Evolutionary conservation across 2,888 invertebrate genomes (phyloP), one percentile per base, ranked within the genome.

Genomic region (Scrobipalpa costella): DNA sequence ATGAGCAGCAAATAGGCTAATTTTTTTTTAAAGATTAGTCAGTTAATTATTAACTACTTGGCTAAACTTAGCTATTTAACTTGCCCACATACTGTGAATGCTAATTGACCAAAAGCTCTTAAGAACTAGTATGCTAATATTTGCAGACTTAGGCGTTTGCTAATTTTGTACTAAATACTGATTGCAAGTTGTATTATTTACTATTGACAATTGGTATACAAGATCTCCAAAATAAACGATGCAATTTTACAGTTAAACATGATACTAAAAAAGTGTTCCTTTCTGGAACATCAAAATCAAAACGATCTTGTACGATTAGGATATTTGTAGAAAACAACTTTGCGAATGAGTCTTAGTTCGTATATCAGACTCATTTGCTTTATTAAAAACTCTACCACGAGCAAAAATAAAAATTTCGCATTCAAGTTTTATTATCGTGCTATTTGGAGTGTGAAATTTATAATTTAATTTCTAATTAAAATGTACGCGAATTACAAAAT

Each of bases 371-470:
- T n/a, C n/a, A n/a, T n/a, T n/a, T n/a, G n/a, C n/a, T n/a, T n/a
- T n/a, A n/a, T n/a, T n/a, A n/a, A n/a, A n/a, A n/a, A n/a, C n/a
- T n/a, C n/a, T n/a, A n/a, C n/a, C n/a, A n/a, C n/a, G n/a, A n/a
- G n/a, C n/a, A n/a, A n/a, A n/a, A n/a, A n/a, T n/a, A n/a, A n/a
- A n/a, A n/a, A n/a, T n/a, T n/a, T n/a, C n/a, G n/a, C n/a, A n/a
- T n/a, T n/a, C n/a, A 27, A 27, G 27, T 27, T 2, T 27, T 27
- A 2, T 27, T 27, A 68, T 68, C 68, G 67, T 67, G 69, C 60
- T 71, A 76, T 76, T 69, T 72, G 64, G 78, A 78, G 71, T 78
- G 75, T 76, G 73, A 77, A 76, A 75, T 72, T 65, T 57, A 36
- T 57, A 57, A 57, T 40, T 70, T 49, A 63, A 65, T 36, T 27